Evolutionary conservation across 2,888 invertebrate genomes (phyloP), one percentile per base, ranked within the genome.

Genomic region (Agonopterix arenella): DNA sequence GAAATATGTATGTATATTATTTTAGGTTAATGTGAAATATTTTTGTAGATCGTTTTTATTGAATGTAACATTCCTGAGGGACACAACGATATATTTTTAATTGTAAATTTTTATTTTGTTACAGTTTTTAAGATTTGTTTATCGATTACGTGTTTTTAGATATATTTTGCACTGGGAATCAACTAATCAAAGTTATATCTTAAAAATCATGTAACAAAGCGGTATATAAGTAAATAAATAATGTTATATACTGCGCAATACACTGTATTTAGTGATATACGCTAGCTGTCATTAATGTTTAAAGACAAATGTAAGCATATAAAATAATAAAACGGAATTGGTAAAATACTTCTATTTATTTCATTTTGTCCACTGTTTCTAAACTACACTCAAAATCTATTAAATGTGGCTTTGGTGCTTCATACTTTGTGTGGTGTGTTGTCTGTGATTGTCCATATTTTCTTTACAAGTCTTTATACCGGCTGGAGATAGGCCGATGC

Each of bases 21-120:
- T 64, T 59, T 73, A 77, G 74, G 73, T 76, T 60, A 61, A 61
- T 79, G 78, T 81, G 76, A 80, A 72, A 73, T 80, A 77, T 81
- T 80, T 81, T 75, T 75, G 60, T 76, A 79, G 68, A 73, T 60
- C 66, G 13, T 73, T 74, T 72, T 78, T 70, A 66, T 64, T 72
- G 67, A 67, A 57, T 63, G 64, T 64, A 62, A 74, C 73, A 76
- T 80, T 82, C 83, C 84, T 62, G 50, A 56, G 71, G 80, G 73
- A 76, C 60, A 79, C 86, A 85, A 84, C 86, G 84, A 84, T 82
- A 80, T 79, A 78, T 68, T 74, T 73, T 76, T 74, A 44, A 75
- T 66, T 85, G 82, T 84, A 82, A 75, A 81, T 80, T 80, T 76
- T 78, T 83, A 81, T 81, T 85, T 84, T 84, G 76, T 84, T 83